Evolutionary conservation across 2,113 vertebrate genomes (phyloP).

Genomic region (Turnix velox): DNA sequence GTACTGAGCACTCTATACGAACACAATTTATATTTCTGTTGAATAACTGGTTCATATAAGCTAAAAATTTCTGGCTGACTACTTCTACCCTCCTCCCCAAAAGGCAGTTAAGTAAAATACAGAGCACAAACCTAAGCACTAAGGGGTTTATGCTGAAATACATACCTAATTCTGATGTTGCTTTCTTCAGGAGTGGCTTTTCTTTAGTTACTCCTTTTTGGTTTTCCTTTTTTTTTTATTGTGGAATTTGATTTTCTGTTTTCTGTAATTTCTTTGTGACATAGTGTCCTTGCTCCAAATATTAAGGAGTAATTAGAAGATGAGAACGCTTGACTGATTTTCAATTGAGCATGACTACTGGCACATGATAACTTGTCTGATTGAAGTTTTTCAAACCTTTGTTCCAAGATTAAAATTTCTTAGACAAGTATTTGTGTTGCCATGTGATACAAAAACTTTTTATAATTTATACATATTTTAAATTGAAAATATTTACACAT

Average conservation of each 20-base stretch:
- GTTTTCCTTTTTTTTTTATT: background rate
- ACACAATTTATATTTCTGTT: background rate
- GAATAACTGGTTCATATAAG: background rate
- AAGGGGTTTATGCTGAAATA: background rate
- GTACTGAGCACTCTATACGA: background rate
- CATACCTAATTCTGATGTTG: background rate
- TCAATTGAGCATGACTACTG: background rate
- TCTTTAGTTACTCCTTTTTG: background rate
- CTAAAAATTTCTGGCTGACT: background rate
- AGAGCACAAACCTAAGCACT: background rate
- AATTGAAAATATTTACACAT: background rate
- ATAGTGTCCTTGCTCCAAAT: too few species aligned
- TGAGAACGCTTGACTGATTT: background rate
- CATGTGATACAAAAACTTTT: background rate
- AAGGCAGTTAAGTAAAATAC: background rate
- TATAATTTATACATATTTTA: background rate
- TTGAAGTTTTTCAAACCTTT: background rate
- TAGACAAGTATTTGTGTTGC: background rate
- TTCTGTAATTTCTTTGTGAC: background rate
- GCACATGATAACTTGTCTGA: background rate
- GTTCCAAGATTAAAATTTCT: background rate
- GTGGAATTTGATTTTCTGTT: background rate
- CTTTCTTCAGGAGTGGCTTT: background rate
- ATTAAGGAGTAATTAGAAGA: background rate
- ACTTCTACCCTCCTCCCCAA: background rate